A percentile compares a stretch with the other conserved stretches of the same genome.
phyloP scores from a whole-genome alignment of 2,797 vertebrate genomes.

The Emys orbicularis region DNA sequence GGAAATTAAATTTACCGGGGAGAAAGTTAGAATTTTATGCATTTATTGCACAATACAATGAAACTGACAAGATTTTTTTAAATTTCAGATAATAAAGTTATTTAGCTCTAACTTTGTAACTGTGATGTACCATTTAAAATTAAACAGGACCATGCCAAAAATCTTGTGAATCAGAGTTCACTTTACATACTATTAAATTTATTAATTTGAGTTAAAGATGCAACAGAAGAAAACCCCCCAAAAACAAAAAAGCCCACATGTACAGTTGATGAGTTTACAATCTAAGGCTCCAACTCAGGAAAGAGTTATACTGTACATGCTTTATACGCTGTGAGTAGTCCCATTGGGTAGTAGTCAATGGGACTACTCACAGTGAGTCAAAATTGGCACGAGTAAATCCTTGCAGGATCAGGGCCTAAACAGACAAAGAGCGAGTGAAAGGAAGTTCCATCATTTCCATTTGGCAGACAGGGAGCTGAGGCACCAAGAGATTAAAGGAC shows the following conservation, averaged over 20 bases:
- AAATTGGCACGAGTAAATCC: not conserved
- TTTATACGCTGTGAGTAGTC: not conserved
- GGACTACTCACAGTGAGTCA: not conserved
- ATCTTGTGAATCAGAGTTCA: not conserved
- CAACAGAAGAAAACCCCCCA: not conserved
- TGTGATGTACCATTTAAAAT: constrained; percentile 14
- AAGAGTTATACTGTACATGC: not conserved
- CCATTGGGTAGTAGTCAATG: not conserved
- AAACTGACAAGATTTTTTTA: not conserved
- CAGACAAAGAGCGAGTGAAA: not conserved
- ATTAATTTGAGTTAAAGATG: constrained; percentile 1
- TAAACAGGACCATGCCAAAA: not conserved
- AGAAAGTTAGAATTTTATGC: not conserved
- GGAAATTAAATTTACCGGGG: not conserved
- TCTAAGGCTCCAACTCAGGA: not conserved
- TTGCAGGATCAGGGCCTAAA: not conserved
- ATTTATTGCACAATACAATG: not conserved
- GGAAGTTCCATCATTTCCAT: not conserved
- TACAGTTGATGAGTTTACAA: not conserved
- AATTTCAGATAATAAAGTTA: not conserved
- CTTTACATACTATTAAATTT: not conserved
- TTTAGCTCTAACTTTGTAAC: constrained; percentile 24
- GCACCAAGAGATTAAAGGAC: constrained; percentile 1
- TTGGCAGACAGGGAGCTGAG: not conserved
- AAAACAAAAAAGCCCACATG: not conserved